Percentiles rank a stretch among this genome's conserved stretches.
Evolutionary conservation across 2,113 vertebrate genomes (phyloP).

Genomic region (Epinephelus moara): DNA sequence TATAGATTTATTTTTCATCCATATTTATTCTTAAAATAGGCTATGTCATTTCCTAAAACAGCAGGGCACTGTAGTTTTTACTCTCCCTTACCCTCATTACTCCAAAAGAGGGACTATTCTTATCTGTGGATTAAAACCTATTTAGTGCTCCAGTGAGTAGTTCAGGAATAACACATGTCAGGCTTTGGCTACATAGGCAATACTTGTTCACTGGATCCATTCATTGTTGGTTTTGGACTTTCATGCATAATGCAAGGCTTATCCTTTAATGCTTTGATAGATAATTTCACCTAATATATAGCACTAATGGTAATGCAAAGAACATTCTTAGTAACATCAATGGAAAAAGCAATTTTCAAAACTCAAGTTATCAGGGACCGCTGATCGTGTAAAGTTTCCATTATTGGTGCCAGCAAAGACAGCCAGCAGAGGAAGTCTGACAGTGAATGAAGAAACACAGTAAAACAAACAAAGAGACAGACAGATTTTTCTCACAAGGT

Average conservation of each 20-base stretch:
- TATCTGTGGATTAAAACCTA: background rate
- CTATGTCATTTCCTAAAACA: no score
- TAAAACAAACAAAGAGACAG: background rate
- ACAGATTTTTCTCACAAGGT: background rate
- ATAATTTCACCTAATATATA: background rate
- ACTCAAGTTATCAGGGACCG: background rate
- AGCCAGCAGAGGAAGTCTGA: constrained; percentile 23
- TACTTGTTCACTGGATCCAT: background rate
- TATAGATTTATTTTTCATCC: no score
- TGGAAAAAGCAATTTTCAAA: constrained; percentile 31
- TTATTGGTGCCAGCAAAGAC: constrained; percentile 26
- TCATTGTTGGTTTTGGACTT: background rate
- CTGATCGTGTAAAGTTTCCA: constrained; percentile 45
- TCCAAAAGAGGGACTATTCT: background rate
- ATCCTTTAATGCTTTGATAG: background rate
- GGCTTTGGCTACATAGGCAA: background rate
- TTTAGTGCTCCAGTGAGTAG: background rate
- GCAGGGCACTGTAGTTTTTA: no score
- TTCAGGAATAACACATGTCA: background rate
- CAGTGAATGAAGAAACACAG: background rate
- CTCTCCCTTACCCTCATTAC: no score
- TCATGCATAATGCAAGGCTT: background rate
- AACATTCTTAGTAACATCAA: no score
- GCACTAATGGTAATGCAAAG: background rate
- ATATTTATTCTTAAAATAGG: no score